Evolutionary conservation across 2,113 vertebrate genomes (phyloP).

Genomic region (Heloderma charlesbogerti): DNA sequence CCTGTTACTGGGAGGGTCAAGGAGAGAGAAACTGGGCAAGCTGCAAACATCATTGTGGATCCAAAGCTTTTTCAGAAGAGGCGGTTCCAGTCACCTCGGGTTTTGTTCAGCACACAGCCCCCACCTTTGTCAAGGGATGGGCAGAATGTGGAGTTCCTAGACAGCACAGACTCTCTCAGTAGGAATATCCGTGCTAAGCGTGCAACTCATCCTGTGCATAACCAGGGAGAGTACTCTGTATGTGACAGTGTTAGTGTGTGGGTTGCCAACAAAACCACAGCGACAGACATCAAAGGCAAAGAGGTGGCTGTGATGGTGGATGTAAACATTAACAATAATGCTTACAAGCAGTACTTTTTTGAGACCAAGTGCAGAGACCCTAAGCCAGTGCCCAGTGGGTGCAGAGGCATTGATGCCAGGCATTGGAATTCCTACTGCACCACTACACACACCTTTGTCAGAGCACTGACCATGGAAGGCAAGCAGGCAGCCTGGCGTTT

Average conservation of each 20-base stretch:
- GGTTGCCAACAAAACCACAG: conserved; percentile 92
- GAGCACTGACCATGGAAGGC: conserved; percentile 89
- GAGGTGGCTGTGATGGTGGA: conserved; percentile 93
- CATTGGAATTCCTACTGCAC: conserved; percentile 99
- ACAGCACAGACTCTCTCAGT: conserved; percentile 66
- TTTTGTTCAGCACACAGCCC: conserved; percentile 90
- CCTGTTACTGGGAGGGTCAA: conserved; percentile 47
- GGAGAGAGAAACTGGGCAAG: conserved; percentile 64
- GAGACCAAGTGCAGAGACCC: conserved; percentile 93
- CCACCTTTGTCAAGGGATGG: conserved; percentile 77
- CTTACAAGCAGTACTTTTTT: conserved; percentile 96
- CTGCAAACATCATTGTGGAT: conserved; percentile 86
- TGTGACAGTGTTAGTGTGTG: conserved; percentile 94
- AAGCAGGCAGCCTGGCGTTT: conserved; percentile 93
- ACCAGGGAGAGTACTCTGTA: conserved; percentile 95
- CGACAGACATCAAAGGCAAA: conserved; percentile 93
- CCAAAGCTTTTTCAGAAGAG: conserved; percentile 90
- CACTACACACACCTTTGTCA: conserved; percentile 95
- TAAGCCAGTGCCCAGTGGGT: conserved; percentile 85
- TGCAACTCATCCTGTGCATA: conserved; percentile 80
- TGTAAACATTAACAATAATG: conserved; percentile 91
- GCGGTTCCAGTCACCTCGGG: conserved; percentile 88
- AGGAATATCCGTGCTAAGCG: conserved; percentile 84
- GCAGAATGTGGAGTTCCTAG: conserved; percentile 65
- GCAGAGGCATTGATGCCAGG: conserved; percentile 93